A percentile compares a stretch with the other conserved stretches of the same genome.
phyloP scores from a whole-genome alignment of 2,113 vertebrate genomes.

The Eulacestoma nigropectus region DNA sequence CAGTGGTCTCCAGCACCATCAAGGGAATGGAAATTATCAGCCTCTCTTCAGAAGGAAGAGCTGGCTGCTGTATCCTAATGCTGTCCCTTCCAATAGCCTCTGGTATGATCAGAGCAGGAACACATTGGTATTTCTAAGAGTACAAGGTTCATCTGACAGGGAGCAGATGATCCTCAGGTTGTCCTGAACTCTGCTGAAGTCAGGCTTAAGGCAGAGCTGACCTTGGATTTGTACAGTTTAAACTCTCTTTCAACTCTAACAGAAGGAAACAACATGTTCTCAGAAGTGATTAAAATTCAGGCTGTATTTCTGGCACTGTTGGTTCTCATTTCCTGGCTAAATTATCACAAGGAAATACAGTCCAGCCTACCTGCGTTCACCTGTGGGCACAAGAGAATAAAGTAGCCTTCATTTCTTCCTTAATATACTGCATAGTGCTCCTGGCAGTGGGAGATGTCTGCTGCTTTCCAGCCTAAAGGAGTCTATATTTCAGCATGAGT shows the following conservation, averaged over 20 bases:
- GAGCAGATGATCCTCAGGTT: background rate
- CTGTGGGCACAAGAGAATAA: slow-evolving; percentile 34
- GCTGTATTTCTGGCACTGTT: background rate
- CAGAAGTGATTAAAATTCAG: slow-evolving; percentile 23
- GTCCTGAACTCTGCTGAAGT: background rate
- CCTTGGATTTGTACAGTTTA: background rate
- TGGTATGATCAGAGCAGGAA: background rate
- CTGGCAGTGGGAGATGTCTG: slow-evolving; percentile 23
- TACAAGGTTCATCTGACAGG: background rate
- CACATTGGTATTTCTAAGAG: background rate
- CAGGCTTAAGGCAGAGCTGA: background rate
- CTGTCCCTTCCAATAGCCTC: background rate
- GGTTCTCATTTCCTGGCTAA: slow-evolving; percentile 1
- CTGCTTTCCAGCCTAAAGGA: slow-evolving; percentile 28
- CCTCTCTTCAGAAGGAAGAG: background rate
- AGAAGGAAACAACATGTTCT: background rate
- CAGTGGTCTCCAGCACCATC: background rate
- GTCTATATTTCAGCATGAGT: slow-evolving; percentile 29
- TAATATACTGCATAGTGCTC: background rate
- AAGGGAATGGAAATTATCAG: background rate
- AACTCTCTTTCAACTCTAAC: background rate
- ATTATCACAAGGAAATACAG: slow-evolving; percentile 9
- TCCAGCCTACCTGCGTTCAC: slow-evolving; percentile 1
- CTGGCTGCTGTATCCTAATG: background rate
- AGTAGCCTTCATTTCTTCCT: slow-evolving; percentile 31